phyloP scores from a whole-genome alignment of 2,888 invertebrate species.

The Gasteruption jaculator region DNA sequence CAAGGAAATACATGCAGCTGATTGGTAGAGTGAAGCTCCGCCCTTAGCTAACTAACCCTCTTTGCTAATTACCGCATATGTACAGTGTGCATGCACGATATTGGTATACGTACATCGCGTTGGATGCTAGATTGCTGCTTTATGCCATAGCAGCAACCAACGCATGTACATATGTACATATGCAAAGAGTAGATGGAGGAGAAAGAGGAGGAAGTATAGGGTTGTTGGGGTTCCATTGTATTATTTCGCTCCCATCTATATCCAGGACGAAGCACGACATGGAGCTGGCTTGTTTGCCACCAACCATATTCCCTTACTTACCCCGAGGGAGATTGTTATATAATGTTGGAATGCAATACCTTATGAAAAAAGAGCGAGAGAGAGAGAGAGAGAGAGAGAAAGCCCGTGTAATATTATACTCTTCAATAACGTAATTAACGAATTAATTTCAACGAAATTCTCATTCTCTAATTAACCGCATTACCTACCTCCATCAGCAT shows the following conservation, averaged over 20 bases:
- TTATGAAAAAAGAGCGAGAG: too few species aligned
- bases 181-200: too few species aligned
- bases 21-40: constrained; percentile 41
- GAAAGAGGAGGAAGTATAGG: constrained; percentile 15
- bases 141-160: too few species aligned
- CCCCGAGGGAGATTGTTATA: constrained; percentile 30
- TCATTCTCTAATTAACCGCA: neutral
- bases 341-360: constrained; percentile 29
- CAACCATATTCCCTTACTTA: constrained; percentile 34
- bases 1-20: constrained; percentile 18
- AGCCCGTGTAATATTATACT: too few species aligned
- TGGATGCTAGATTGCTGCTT: too few species aligned
- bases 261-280: constrained; percentile 33
- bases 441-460: constrained; percentile 14
- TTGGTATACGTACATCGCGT: too few species aligned
- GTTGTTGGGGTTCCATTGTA: constrained; percentile 32
- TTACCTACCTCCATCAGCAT: constrained; percentile 2
- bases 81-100: constrained; percentile 24
- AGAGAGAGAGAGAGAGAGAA: too few species aligned
- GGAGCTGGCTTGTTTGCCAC: constrained; percentile 38
- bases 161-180: too few species aligned
- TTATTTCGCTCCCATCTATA: constrained; percentile 35
- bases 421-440: constrained; percentile 23
- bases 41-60: constrained; percentile 45
- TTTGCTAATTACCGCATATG: constrained; percentile 43